Percentiles rank a stretch among this genome's conserved stretches.
These are phyloP conservation scores for Sinocyclocheilus anophthalmus DNA, from an alignment of 2,113 vertebrate genomes.

Conservation along the genomic window DNA sequence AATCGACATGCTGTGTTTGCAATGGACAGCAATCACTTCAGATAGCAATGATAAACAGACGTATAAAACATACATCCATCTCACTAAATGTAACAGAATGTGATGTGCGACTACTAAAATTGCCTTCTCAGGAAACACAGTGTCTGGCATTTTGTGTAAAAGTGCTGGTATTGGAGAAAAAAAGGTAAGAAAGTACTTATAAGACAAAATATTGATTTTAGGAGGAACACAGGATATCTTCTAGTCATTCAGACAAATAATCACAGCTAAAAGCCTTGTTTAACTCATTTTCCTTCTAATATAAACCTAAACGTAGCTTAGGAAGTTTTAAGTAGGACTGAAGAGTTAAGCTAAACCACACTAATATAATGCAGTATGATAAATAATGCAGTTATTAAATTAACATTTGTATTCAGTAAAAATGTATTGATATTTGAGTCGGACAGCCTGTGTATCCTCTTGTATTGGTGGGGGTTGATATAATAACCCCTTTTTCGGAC, in stretches of 20 bases:
- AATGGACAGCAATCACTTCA: constrained; percentile 61
- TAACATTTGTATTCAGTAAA: constrained; percentile 1
- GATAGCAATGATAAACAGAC: constrained; percentile 20
- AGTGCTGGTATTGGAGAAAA: constrained; percentile 51
- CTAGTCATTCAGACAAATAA: constrained; percentile 6
- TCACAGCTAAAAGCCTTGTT: constrained; percentile 4
- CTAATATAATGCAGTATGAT: not conserved
- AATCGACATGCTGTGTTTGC: constrained; percentile 52
- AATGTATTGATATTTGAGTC: constrained; percentile 19
- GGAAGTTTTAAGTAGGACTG: not conserved
- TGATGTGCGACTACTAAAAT: constrained; percentile 18
- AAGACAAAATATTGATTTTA: constrained; percentile 53
- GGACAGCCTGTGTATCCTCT: constrained; percentile 30
- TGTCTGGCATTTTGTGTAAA: constrained; percentile 47
- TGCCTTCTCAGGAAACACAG: constrained; percentile 46
- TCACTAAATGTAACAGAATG: constrained; percentile 20
- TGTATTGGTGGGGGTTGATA: not conserved
- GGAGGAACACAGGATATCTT: constrained; percentile 23
- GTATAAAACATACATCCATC: constrained; percentile 41
- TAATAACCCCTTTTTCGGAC: not conserved
- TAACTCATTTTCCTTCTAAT: not conserved
- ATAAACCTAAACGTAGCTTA: not conserved
- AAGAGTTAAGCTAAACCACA: constrained; percentile 1
- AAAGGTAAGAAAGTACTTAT: constrained; percentile 49
- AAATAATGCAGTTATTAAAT: constrained; percentile 30